Base-by-base conservation (phyloP, 2,888 invertebrate species). In the Apodemia duryi region DNA sequence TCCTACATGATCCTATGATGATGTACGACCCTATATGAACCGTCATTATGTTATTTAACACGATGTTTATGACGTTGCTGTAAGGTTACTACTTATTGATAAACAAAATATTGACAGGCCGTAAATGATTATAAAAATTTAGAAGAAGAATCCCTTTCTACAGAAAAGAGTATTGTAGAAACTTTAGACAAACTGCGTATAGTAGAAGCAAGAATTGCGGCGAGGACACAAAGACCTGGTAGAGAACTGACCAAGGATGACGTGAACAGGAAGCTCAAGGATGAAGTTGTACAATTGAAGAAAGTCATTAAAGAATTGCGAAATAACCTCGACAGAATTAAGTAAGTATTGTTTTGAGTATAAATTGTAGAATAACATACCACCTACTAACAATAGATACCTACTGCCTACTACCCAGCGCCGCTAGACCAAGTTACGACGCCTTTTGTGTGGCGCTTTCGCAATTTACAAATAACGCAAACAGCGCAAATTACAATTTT, bases 121-220 rank as follows among this genome's bases (percentile, higher is more conserved):
- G 80, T 92, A 65, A 91, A 92, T 72, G 97, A 97, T 84, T 95
- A 95, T 87, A 94, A 94, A 67, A 93, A 93, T 67, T 83, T 96
- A 65, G 88, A 93, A 67, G 94, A 94, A 75, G 97, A 97, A 83
- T 93, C 96, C 67, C 80, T 86, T 43, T 90, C 93, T 21, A 83
- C 96, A 51, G 95, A 96, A 78, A 93, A 93, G 69, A 94, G 95
- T 32, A 82, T 96, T n/a, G 73, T 93, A 62, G 93, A 93, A 54
- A 96, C 95, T 74, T 93, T 93, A 72, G 94, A 95, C 70, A 94
- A 94, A 54, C 91, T 95, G 70, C 95, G 95, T 74, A 84, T 96
- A 65, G 94, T 95, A 4, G 94, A 95, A 81, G 95, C 95, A 0
- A 93, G 96, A 71, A 84, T 96, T 63, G 95, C 95, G 73, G 96